Base-by-base conservation (phyloP, 2,797 vertebrate species). In the Lepus townsendii region DNA sequence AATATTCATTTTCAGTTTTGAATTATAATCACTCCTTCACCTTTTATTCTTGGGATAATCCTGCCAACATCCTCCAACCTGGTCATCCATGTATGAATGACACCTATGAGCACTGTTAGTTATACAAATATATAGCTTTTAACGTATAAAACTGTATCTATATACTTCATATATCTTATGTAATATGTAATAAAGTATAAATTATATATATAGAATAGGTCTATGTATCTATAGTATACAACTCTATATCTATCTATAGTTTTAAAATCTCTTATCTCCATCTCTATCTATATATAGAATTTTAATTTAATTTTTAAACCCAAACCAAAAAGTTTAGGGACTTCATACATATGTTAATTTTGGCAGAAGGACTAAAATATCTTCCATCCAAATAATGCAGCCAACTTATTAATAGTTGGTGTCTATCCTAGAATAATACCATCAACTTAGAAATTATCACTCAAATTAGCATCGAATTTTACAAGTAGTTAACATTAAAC, bases 401-500 rank as follows among this genome's bases (percentile, higher is more conserved):
- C 7, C 72, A 94, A 75, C 3, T 90, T 83, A 75, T 32, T 77
- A 77, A 88, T 13, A 95, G 62, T 69, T 63, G 20, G 26, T 79
- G 20, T 47, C 42, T 92, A n/a, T 88, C 91, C 60, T 79, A 75
- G 19, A 94, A 78, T 75, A 73, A 69, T 83, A 54, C 13, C 19
- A 75, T 8, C 9, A 93, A n/a, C 62, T 96, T 9, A 60, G 5
- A 93, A 89, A 86, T 32, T 72, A 87, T 12, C 3, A 93, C 16
- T 62, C 27, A 96, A 69, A 87, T 92, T n/a, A 80, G 88, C 65
- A 60, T 10, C 79, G 32, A 71, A 75, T 60, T 75, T 86, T 96
- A 54, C 24, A 10, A 91, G 77, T 9, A 35, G 47, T 83, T 92
- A 85, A 87, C 2, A 50, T 66, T 6, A 83, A 91, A 35, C 4